Evolutionary conservation across 2,113 vertebrate genomes (phyloP).

Genomic region (Pogona vitticeps): DNA sequence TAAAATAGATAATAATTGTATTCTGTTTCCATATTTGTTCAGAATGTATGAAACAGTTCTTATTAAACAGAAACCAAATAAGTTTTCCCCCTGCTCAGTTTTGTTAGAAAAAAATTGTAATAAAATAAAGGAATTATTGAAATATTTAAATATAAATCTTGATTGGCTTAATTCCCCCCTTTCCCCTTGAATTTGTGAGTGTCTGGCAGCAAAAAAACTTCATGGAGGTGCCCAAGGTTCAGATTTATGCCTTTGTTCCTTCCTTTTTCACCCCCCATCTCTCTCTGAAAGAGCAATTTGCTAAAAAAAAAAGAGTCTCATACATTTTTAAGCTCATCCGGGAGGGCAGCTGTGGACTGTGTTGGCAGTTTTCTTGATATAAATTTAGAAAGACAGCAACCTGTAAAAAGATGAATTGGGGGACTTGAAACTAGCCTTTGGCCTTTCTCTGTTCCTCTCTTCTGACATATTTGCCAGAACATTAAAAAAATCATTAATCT

Average conservation of each 20-base stretch:
- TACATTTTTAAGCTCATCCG: conserved; percentile 42
- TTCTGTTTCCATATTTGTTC: too few species aligned
- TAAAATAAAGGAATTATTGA: too few species aligned
- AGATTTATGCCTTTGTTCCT: conserved; percentile 30
- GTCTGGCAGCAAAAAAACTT: not conserved
- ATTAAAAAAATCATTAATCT: not conserved
- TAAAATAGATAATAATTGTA: too few species aligned
- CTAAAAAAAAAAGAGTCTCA: conserved; percentile 24
- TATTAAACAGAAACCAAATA: too few species aligned
- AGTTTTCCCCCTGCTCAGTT: too few species aligned
- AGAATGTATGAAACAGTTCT: too few species aligned
- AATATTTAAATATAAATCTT: not conserved
- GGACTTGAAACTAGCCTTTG: conserved; percentile 19
- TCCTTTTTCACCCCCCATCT: not conserved
- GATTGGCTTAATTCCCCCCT: not conserved
- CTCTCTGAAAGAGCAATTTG: conserved; percentile 4
- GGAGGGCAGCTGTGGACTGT: conserved; percentile 19
- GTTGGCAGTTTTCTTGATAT: conserved; percentile 38
- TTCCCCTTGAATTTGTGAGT: not conserved
- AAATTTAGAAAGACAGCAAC: conserved; percentile 45
- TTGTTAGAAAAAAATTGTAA: too few species aligned
- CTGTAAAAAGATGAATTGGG: conserved; percentile 53
- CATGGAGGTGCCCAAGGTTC: not conserved
- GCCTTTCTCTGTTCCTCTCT: not conserved
- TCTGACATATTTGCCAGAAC: not conserved